Evolutionary conservation across 2,888 invertebrate genomes (phyloP).

Genomic region (Epicampocera succincta): DNA sequence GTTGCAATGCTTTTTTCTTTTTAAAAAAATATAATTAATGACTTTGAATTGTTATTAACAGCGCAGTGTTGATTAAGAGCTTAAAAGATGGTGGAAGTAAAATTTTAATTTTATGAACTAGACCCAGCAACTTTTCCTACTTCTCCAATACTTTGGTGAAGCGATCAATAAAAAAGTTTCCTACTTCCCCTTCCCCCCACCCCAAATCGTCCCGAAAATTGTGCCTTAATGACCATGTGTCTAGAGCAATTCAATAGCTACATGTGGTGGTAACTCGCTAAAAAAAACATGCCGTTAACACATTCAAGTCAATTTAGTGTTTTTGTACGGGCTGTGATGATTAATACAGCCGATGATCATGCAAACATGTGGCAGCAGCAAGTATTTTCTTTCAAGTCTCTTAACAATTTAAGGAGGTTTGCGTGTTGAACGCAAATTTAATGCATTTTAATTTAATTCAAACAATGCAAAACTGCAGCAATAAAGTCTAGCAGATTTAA

Average conservation of each 20-base stretch:
- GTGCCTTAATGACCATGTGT: conserved; percentile 14
- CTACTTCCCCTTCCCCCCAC: background rate
- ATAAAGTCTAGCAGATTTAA: conserved; percentile 36
- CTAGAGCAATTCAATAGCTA: conserved; percentile 43
- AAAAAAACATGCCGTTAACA: conserved; percentile 38
- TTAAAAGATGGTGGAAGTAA: background rate
- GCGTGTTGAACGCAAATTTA: conserved; percentile 67
- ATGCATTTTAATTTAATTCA: conserved; percentile 53
- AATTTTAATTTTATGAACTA: conserved; percentile 23
- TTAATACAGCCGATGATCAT: conserved; percentile 38
- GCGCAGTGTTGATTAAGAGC: background rate
- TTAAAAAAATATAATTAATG: conserved; percentile 27
- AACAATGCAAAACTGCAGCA: conserved; percentile 56
- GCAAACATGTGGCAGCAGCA: conserved; percentile 29
- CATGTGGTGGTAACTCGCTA: conserved; percentile 31
- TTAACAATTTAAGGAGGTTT: conserved; percentile 40
- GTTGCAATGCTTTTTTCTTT: no score
- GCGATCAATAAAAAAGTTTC: conserved; percentile 29
- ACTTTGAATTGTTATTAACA: conserved; percentile 16
- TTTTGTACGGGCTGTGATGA: conserved; percentile 28
- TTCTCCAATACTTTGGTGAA: conserved; percentile 35
- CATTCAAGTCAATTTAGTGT: conserved; percentile 3
- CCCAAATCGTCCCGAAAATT: no score
- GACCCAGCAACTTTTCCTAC: conserved; percentile 16
- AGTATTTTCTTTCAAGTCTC: conserved; percentile 39